Base-by-base conservation (phyloP, 2,797 vertebrate genomes). In the Crypturellus tataupa region DNA sequence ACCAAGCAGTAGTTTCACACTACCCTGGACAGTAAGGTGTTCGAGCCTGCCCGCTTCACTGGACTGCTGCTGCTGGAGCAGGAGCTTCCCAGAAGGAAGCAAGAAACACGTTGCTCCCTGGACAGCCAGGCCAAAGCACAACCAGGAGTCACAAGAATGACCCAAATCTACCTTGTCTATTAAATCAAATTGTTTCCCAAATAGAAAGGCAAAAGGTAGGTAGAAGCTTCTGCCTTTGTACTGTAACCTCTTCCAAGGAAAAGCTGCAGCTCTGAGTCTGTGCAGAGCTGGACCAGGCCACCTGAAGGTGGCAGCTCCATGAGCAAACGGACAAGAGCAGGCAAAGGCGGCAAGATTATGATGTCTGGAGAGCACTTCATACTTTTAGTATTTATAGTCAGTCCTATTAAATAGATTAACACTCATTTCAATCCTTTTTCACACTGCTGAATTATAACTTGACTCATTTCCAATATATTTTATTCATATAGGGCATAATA, bases 331-430 rank as follows among this genome's bases (percentile, higher is more conserved):
- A 60, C 20, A 11, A 42, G 33, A 2, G 75, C 69, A 14, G 55
- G 39, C 23, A n/a, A 29, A 0, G 0, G 20, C 3, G 3, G 2
- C 15, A 14, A 37, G 39, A 40, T 15, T 23, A 25, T 31, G 37
- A 6, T 13, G 37, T 16, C 37, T 27, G 40, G n/a, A 59, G 4
- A 65, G 1, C 4, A 6, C 27, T 14, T 27, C 14, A 5, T 7
- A 7, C 15, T 33, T 59, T 14, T 27, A 14, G 6, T 9, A 6
- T 18, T 33, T 59, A 6, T 2, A 53, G 14, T 4, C 12, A 8
- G 23, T 39, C 20, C 35, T 40, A 5, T 18, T 51, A 21, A 40
- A 8, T 0, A 85, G 37, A 4, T 20, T 46, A 33, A 15, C 29
- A 39, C 21, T 58, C 35, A 11, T 8, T 20, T 27, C 60, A 58